Base-by-base conservation (phyloP, 1,140 invertebrate species). In the Drosophila nigromelanica region DNA sequence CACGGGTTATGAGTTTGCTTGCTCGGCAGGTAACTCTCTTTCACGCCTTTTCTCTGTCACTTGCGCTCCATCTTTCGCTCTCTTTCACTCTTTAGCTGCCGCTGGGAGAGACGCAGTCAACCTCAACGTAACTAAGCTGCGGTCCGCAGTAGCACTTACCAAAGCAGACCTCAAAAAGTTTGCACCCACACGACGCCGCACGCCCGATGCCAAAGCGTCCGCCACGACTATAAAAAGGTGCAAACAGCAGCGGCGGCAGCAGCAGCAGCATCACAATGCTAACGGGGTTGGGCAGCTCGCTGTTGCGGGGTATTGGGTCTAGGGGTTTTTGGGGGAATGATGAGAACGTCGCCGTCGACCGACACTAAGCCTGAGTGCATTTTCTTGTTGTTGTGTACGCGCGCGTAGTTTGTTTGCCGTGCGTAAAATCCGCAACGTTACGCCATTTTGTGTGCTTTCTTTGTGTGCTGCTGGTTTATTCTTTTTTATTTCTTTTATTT, bases 361-460 rank as follows among this genome's bases (percentile, higher is more conserved):
- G 83, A 89, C 83, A 89, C 83, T 89, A 89, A 89, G 83, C 83
- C 85, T 89, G 83, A 89, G 83, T 89, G 83, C 83, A 89, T 89
- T 89, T 89, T 89, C 83, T 89, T 89, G 83, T 89, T 89, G 82
- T 87, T 89, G 85, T 89, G 83, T 89, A 89, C 73, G 83, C 83
- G 83, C 76, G 83, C 83, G 85, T 83, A 89, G 83, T 89, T 83
- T 89, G 83, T 89, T 89, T 87, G 83, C 82, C 78, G 82, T 89
- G 83, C 83, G 83, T 89, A 89, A 89, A 89, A 89, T 89, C 83
- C 83, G 83, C 80, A 89, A 89, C 80, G 82, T 89, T 87, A 82
- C 82, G 83, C 83, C 83, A 89, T 89, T 89, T 89, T 83, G 83
- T 89, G 78, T 89, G 73, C 83, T 83, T 89, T 87, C 83, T 89